Conservation (phyloP, 2,888 invertebrate genomes). For the Idaea biselata region DNA sequence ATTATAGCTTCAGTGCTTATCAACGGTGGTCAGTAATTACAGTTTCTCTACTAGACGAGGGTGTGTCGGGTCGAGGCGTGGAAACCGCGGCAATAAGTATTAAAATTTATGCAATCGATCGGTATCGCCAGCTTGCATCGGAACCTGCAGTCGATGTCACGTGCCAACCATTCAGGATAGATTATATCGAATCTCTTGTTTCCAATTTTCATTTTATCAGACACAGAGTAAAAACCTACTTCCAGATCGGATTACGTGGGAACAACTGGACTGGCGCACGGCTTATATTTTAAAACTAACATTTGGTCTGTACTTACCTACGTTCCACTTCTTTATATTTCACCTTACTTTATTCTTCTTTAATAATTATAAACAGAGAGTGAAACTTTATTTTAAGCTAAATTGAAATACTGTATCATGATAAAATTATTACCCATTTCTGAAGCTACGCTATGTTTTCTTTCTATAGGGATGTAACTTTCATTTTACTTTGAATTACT, state of each 20-base stretch:
- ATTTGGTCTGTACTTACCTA: background rate
- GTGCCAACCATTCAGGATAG: conserved; percentile 46
- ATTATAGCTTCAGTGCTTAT: conserved; percentile 51
- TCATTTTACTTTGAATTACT: too few species aligned
- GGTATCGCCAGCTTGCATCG: conserved; percentile 50
- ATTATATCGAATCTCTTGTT: conserved; percentile 38
- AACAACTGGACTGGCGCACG: conserved; percentile 13
- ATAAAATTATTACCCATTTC: too few species aligned
- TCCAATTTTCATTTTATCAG: conserved; percentile 36
- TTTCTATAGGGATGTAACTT: too few species aligned
- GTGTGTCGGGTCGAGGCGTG: conserved; percentile 23
- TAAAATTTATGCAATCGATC: conserved; percentile 66
- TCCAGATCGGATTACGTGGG: conserved; percentile 17
- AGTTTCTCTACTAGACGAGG: conserved; percentile 24
- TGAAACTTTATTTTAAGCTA: too few species aligned
- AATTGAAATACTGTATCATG: too few species aligned
- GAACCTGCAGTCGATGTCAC: conserved; percentile 42
- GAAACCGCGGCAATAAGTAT: conserved; percentile 41
- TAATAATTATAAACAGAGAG: too few species aligned
- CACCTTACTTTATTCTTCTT: background rate
- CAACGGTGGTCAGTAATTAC: conserved; percentile 55
- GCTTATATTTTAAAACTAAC: conserved; percentile 11
- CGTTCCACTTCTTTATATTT: background rate
- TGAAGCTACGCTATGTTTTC: too few species aligned
- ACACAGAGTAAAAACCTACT: conserved; percentile 22